These are phyloP conservation scores for Tauraco hartlaubi DNA, from an alignment of 2,797 vertebrate genomes.

Conservation along the genomic window DNA sequence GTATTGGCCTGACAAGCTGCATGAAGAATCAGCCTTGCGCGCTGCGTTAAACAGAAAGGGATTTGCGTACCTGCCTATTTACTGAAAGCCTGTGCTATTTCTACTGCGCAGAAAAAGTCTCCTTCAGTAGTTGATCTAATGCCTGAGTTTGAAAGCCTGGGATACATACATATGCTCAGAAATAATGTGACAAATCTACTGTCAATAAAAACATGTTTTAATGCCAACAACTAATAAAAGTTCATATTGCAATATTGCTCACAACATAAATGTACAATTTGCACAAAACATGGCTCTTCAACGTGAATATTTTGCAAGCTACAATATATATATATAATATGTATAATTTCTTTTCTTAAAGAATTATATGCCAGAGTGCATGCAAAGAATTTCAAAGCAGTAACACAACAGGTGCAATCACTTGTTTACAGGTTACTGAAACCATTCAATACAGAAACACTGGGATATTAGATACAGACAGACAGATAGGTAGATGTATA, in stretches of 20 bases:
- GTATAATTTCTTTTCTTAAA: slow-evolving; percentile 59
- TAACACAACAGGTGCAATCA: slow-evolving; percentile 70
- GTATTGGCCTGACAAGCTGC: neutral
- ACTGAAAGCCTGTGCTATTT: slow-evolving; percentile 19
- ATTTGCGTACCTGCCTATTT: neutral
- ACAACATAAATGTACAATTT: slow-evolving; percentile 76
- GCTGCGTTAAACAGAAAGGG: neutral
- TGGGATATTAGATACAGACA: slow-evolving; percentile 49
- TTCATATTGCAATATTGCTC: slow-evolving; percentile 64
- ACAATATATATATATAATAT: slow-evolving; percentile 64
- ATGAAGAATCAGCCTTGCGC: neutral
- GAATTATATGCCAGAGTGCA: slow-evolving; percentile 70
- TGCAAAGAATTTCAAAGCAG: slow-evolving; percentile 69
- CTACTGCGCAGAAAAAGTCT: slow-evolving; percentile 5
- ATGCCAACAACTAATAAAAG: slow-evolving; percentile 67
- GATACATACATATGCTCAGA: neutral
- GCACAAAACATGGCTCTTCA: slow-evolving; percentile 73
- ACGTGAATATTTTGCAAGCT: slow-evolving; percentile 74
- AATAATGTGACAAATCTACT: slow-evolving; percentile 37
- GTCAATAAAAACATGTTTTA: slow-evolving; percentile 63
- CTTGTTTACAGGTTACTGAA: slow-evolving; percentile 69
- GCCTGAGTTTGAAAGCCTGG: slow-evolving; percentile 42
- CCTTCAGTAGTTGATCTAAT: slow-evolving; percentile 27
- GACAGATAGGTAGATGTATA: slow-evolving; percentile 33
- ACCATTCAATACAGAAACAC: slow-evolving; percentile 70